phyloP scores from a whole-genome alignment of 1,140 invertebrate species.

The Penaeus japonicus region DNA sequence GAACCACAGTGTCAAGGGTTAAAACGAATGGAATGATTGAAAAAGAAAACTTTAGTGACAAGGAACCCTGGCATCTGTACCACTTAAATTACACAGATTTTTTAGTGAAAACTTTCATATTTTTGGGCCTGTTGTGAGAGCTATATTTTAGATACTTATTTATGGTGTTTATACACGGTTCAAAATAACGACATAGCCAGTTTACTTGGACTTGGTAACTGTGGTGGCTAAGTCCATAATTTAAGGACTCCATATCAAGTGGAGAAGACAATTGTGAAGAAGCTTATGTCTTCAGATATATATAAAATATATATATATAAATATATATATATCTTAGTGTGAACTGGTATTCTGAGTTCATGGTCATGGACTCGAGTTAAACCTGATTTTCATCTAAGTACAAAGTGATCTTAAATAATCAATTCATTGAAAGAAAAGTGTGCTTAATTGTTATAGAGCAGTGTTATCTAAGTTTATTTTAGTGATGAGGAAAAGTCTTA shows the following conservation, averaged over 20 bases:
- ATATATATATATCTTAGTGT: not conserved
- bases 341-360: constrained; percentile 33
- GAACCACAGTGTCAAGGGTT: constrained; percentile 32
- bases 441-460: constrained; percentile 53
- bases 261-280: constrained; percentile 26
- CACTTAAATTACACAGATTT: constrained; percentile 42
- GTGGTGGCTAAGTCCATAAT: constrained; percentile 29
- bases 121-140: constrained; percentile 54
- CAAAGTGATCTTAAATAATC: constrained; percentile 55
- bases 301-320: not conserved
- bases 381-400: constrained; percentile 54
- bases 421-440: constrained; percentile 44
- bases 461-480: constrained; percentile 55
- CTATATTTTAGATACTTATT: constrained; percentile 57
- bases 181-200: constrained; percentile 33
- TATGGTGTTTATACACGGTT: constrained; percentile 52
- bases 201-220: constrained; percentile 32
- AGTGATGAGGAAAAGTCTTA: constrained; percentile 40
- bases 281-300: not conserved
- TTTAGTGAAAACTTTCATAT: constrained; percentile 41
- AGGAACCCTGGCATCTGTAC: not conserved
- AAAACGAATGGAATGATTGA: constrained; percentile 31
- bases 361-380: constrained; percentile 35
- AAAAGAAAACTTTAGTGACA: not conserved
- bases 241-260: constrained; percentile 22